Evolutionary conservation across 2,113 vertebrate species (phyloP).

Genomic region (Pipra filicauda): DNA sequence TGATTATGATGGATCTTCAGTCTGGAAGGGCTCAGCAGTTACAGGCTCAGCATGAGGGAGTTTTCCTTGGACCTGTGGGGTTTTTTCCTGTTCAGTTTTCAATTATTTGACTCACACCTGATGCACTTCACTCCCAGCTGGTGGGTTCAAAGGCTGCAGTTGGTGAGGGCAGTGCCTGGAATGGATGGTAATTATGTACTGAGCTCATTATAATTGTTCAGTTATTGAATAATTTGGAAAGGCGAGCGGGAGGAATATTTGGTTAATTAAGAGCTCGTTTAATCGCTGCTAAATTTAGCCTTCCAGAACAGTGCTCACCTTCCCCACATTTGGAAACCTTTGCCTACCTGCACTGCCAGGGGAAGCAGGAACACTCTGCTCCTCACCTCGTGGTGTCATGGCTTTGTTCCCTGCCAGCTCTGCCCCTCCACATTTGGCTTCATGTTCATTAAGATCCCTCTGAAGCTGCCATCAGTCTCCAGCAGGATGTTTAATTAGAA

Average conservation of each 20-base stretch:
- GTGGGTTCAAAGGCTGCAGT: neutral
- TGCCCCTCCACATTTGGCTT: neutral
- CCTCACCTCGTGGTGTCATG: neutral
- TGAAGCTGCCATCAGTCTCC: neutral
- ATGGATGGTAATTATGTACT: conserved; percentile 1
- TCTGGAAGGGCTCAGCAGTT: too few species aligned
- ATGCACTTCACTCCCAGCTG: neutral
- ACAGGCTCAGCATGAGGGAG: neutral
- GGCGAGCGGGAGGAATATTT: neutral
- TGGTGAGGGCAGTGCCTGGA: neutral
- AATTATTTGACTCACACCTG: neutral
- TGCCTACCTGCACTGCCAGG: neutral
- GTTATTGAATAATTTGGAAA: conserved; percentile 31
- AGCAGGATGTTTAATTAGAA: neutral
- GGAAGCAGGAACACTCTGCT: neutral
- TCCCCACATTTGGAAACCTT: neutral
- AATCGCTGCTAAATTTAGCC: conserved; percentile 23
- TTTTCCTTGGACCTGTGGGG: neutral
- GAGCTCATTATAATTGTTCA: conserved; percentile 17
- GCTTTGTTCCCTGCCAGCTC: neutral
- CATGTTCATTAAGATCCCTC: neutral
- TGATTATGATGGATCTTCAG: neutral
- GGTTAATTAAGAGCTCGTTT: conserved; percentile 30
- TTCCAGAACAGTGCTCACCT: neutral
- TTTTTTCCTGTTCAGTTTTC: neutral